Evolutionary conservation across 2,888 invertebrate species (phyloP).

Genomic region (Tricholauxania praeusta): DNA sequence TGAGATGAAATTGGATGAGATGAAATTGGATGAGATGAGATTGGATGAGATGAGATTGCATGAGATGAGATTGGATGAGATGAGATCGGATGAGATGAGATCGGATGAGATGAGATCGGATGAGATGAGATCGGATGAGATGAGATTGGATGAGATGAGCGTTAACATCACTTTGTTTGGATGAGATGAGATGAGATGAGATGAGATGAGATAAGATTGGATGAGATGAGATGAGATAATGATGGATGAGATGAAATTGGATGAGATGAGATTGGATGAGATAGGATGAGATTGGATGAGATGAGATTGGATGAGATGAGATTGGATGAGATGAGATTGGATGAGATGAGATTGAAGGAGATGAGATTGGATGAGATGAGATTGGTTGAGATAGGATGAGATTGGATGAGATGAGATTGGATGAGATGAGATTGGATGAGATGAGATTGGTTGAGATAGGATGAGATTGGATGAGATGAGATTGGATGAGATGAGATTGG

Average conservation of each 20-base stretch:
- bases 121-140: background rate
- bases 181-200: background rate
- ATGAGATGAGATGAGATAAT: background rate
- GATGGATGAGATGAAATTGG: background rate
- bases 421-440: background rate
- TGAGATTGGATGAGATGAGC: background rate
- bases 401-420: background rate
- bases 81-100: background rate
- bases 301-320: background rate
- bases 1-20: background rate
- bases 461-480: background rate
- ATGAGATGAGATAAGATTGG: background rate
- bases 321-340: constrained; percentile 10
- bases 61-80: no score
- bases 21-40: background rate
- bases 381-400: constrained; percentile 1
- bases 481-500: background rate
- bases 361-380: background rate
- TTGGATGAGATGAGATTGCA: background rate
- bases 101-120: background rate
- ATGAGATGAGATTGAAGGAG: constrained; percentile 1
- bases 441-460: background rate
- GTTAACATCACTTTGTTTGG: no score
- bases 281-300: background rate
- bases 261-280: background rate